Conservation (phyloP, 2,888 invertebrate species). For the Luperina testacea region DNA sequence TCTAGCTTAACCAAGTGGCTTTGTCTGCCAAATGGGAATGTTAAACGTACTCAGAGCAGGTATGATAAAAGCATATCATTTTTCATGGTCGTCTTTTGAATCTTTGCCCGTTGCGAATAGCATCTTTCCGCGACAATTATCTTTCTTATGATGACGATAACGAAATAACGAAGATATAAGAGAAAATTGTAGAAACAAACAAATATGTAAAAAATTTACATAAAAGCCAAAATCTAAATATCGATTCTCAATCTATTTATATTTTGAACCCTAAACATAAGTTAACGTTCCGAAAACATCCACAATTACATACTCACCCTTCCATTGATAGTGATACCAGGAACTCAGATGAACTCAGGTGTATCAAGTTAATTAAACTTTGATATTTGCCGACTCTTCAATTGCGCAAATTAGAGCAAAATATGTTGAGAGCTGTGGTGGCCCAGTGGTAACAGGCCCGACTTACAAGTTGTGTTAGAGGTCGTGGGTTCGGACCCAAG, state of each 20-base stretch:
- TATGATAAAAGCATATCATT: not conserved
- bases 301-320: conserved; percentile 2
- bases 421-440: not conserved
- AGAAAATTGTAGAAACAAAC: not conserved
- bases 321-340: not conserved
- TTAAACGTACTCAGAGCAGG: not conserved
- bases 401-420: not conserved
- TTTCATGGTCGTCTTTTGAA: conserved; percentile 11
- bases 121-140: not conserved
- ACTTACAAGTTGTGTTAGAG: too few relatives aligned
- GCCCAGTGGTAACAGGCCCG: too few relatives aligned
- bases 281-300: not conserved
- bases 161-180: not conserved
- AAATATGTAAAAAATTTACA: not conserved
- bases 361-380: not conserved
- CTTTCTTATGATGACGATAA: not conserved
- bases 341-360: conserved; percentile 5
- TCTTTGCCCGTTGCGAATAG: not conserved
- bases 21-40: conserved; percentile 23
- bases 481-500: too few relatives aligned
- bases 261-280: not conserved
- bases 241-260: conserved; percentile 13
- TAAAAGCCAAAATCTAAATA: not conserved
- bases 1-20: not conserved
- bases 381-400: not conserved